Evolutionary conservation across 2,888 invertebrate species (phyloP).

Genomic region (Anarsia innoxiella): DNA sequence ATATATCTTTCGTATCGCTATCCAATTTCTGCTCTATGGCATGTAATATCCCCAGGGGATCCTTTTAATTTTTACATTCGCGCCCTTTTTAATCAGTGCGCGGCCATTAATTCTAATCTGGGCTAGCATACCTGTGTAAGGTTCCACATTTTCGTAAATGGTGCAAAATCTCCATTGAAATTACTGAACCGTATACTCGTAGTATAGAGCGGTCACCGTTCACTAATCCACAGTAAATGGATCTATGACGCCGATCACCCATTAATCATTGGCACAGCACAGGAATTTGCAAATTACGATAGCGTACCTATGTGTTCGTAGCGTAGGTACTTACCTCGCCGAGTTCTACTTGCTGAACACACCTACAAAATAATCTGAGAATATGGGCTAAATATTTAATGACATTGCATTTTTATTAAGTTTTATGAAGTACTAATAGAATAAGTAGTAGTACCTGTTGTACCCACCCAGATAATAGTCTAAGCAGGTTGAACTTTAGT

Average conservation of each 20-base stretch:
- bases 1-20: constrained; percentile 71
- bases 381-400: no score
- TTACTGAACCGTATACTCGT: constrained; percentile 1
- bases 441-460: no score
- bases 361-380: no score
- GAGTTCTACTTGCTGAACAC: no score
- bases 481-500: constrained; percentile 14
- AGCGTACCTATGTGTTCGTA: no score
- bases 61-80: constrained; percentile 57
- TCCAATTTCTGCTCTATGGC: constrained; percentile 71
- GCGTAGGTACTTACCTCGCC: no score
- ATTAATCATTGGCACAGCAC: constrained; percentile 5
- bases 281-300: constrained; percentile 5
- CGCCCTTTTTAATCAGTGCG: constrained; percentile 53
- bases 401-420: no score
- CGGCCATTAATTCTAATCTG: constrained; percentile 45
- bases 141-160: constrained; percentile 13
- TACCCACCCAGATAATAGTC: no score
- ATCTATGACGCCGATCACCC: constrained; percentile 1
- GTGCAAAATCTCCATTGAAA: constrained; percentile 5
- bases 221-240: constrained; percentile 4
- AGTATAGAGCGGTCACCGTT: constrained; percentile 1
- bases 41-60: constrained; percentile 62
- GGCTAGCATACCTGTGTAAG: constrained; percentile 24
- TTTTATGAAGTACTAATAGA: no score